phyloP scores from a whole-genome alignment of 2,888 invertebrate genomes.

The Agonopterix heracliana region DNA sequence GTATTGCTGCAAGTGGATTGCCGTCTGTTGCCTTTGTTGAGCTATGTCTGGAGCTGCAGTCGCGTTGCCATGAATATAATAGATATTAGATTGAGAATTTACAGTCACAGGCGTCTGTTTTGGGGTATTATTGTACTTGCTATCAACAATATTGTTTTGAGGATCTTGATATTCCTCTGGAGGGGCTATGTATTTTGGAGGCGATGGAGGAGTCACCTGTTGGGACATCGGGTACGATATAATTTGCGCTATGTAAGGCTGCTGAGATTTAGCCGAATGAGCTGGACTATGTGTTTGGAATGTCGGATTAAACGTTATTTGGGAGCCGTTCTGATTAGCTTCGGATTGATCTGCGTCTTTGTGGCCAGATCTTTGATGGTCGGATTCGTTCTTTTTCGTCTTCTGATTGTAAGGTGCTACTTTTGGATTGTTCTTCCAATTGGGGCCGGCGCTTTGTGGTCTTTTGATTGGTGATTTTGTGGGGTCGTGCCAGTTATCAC shows the following conservation, averaged over 20 bases:
- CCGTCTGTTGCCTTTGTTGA: slow-evolving; percentile 69
- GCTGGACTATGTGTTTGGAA: slow-evolving; percentile 73
- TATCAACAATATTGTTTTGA: slow-evolving; percentile 49
- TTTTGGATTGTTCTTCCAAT: slow-evolving; percentile 66
- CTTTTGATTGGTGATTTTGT: slow-evolving; percentile 63
- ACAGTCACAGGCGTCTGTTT: slow-evolving; percentile 28
- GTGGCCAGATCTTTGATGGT: slow-evolving; percentile 42
- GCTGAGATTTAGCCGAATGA: slow-evolving; percentile 55
- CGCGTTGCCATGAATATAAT: slow-evolving; percentile 63
- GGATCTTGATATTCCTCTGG: slow-evolving; percentile 71
- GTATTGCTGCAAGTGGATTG: slow-evolving; percentile 67
- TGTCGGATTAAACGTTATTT: slow-evolving; percentile 70
- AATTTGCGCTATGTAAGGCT: slow-evolving; percentile 69
- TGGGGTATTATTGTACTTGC: slow-evolving; percentile 31
- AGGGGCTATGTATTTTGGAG: slow-evolving; percentile 65
- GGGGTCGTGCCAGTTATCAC: slow-evolving; percentile 61
- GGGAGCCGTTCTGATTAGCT: slow-evolving; percentile 54
- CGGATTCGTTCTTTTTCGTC: slow-evolving; percentile 53
- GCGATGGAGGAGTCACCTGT: slow-evolving; percentile 62
- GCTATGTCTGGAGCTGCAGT: slow-evolving; percentile 51
- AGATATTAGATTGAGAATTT: slow-evolving; percentile 54
- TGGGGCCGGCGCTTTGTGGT: slow-evolving; percentile 61
- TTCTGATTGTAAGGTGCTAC: slow-evolving; percentile 59
- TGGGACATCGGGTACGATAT: slow-evolving; percentile 67
- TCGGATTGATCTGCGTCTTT: slow-evolving; percentile 40